Base-by-base conservation (phyloP, 2,113 vertebrate species). In the Salminus brasiliensis region DNA sequence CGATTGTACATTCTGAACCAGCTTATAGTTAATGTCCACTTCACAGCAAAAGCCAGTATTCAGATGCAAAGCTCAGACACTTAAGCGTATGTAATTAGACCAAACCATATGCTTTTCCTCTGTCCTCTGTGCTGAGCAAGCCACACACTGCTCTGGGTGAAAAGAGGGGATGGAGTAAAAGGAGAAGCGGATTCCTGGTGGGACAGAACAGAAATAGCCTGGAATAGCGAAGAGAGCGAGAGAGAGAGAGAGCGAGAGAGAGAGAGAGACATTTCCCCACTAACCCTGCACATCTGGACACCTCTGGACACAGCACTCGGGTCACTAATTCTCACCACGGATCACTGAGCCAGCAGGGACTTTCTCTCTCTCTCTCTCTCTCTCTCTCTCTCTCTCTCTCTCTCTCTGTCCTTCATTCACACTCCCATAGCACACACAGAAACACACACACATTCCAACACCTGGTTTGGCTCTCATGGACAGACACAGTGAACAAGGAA, bases 241-340 rank as follows among this genome's bases (percentile, higher is more conserved):
- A 32, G 15, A 32, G 27, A 62, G n/a, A n/a, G 49, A 21, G 15
- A n/a, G n/a, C n/a, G n/a, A 16, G 16, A 29, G 27, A 2, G 57
- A 60, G 27, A 27, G 27, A 32, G 15, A 32, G 27, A 62, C 15
- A 16, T 62, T 32, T 62, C 59, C 59, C 59, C 27, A 16, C 59
- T 30, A 62, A 62, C 27, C 59, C 27, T 32, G 27, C 27, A 32
- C 59, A 62, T 62, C 59, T 62, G 59, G 59, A 32, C 29, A 32
- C 27, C 59, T 62, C 27, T 62, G 59, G 59, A 62, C 59, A 62
- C 29, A 32, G 59, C 12, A 32, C 27, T 30, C 27, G 27, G 27
- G 59, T 62, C 59, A 62, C 29, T 62, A 62, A 62, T 62, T 62
- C 13, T 62, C 59, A 62, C 59, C 59, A 62, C 30, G 59, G 27